Evolutionary conservation across 2,113 vertebrate genomes (phyloP), one percentile per base, ranked within the genome.

Genomic region (Peromyscus maniculatus): DNA sequence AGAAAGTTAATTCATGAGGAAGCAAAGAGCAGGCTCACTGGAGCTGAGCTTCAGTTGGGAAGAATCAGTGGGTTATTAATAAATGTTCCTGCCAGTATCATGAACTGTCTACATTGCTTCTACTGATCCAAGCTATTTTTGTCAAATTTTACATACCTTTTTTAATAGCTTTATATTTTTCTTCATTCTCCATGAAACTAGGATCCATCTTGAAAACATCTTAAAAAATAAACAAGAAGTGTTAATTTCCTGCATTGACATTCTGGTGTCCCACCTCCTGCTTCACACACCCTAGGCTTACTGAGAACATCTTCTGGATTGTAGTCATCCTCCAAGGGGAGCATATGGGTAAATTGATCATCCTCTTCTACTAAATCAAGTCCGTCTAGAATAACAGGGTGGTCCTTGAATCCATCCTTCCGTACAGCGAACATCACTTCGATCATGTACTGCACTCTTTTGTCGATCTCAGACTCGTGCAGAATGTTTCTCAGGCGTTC

Each of bases 141-240:
- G 43, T 77, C 96, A 96, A 91, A 83, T 84, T 74, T 77, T 87
- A 97, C 99, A 98, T 96, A 99, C 99, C 99, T 98, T 98, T 99
- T 98, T 99, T 99, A 96, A 99, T 99, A 11, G 97, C 98, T 98
- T 99, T 99, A 98, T 99, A 99, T 96, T 99, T 99, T 97, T 99
- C 99, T 97, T 99, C 99, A 28, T 99, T 99, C 95, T 99, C 99
- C 98, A 99, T 98, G 94, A 99, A 99, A 98, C 99, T 99, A 0
- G 99, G 99, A 98, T 99, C 99, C 99, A 99, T 97, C 99, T 99
- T 99, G 98, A 99, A 99, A 80, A 99, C 99, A 98, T 99, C 99
- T 99, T 97, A 98, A 97, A 93, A 98, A 97, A 95, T 89, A 21
- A 96, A 46, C 39, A 33, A 96, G 46, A 74, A 78, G 6, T 64